Percentiles rank a stretch among this genome's conserved stretches.
phyloP scores from a whole-genome alignment of 1,140 invertebrate species.

The Solenopsis invicta region DNA sequence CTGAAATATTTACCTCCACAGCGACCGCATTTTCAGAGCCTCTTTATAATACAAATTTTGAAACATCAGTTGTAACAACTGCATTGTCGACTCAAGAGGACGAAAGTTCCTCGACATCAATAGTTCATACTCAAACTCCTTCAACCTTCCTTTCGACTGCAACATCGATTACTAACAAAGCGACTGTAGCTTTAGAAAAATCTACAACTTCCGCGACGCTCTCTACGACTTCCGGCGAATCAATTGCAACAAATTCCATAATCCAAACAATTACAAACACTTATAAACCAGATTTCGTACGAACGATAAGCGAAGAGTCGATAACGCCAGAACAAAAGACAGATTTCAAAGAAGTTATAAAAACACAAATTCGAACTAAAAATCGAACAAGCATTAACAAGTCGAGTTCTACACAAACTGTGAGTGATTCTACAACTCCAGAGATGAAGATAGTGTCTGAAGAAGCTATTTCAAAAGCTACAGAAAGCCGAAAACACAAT shows the following conservation, averaged over 20 bases:
- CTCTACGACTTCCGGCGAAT: neutral
- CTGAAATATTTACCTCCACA: neutral
- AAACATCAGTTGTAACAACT: neutral
- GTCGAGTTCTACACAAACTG: neutral
- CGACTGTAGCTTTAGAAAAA: neutral
- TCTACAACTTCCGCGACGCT: neutral
- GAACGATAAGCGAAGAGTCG: neutral
- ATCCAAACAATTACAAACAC: neutral
- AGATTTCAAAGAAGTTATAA: neutral
- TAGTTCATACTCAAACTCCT: neutral
- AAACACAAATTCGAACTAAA: neutral
- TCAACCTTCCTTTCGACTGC: neutral
- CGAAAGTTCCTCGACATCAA: neutral
- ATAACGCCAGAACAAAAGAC: neutral
- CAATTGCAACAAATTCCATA: neutral
- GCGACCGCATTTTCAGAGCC: neutral
- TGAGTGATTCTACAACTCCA: neutral
- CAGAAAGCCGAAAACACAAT: neutral
- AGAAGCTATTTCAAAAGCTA: neutral
- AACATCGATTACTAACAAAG: neutral
- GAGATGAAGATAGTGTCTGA: neutral
- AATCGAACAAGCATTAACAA: neutral
- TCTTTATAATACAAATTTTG: neutral
- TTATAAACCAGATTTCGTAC: neutral
- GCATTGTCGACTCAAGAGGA: slow-evolving; percentile 15